A percentile compares a stretch with the other conserved stretches of the same genome.
Conservation (phyloP, 2,113 vertebrate genomes). For the Corythornis madagascariensis region DNA sequence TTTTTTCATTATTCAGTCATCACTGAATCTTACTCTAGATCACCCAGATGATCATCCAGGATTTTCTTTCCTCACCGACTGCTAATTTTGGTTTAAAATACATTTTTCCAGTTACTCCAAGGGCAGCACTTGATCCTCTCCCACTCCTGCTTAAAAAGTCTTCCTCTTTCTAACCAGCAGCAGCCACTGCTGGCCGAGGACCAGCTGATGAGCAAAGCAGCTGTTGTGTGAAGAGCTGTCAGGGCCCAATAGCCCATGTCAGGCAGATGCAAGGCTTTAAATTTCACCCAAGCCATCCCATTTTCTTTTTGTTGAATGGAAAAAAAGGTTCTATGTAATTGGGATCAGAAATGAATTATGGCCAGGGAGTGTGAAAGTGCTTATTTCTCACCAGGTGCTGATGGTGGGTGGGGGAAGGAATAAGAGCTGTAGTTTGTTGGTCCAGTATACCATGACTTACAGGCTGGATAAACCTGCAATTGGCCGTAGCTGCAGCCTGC, state of each 20-base stretch:
- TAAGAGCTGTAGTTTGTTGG: background rate
- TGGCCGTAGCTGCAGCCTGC: background rate
- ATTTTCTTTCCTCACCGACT: background rate
- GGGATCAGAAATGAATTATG: background rate
- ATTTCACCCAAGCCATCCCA: background rate
- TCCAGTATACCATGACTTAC: background rate
- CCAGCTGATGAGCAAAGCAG: background rate
- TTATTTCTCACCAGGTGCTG: background rate
- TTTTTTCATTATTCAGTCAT: background rate
- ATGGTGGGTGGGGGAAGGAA: background rate
- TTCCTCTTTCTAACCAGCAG: background rate
- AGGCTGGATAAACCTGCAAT: slow-evolving; percentile 47
- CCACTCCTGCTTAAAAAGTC: background rate
- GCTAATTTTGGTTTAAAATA: background rate
- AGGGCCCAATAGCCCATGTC: background rate
- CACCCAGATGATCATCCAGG: background rate
- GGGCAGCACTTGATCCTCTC: background rate
- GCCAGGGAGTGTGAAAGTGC: background rate
- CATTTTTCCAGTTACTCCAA: background rate
- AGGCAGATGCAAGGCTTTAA: background rate
- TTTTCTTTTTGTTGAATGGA: background rate
- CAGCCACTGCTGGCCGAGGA: background rate
- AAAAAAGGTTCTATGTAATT: background rate
- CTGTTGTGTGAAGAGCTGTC: background rate
- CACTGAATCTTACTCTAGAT: background rate